These are phyloP conservation scores for Gymnopithys bicolor DNA, from an alignment of 2,797 vertebrate species.

Conservation along the genomic window DNA sequence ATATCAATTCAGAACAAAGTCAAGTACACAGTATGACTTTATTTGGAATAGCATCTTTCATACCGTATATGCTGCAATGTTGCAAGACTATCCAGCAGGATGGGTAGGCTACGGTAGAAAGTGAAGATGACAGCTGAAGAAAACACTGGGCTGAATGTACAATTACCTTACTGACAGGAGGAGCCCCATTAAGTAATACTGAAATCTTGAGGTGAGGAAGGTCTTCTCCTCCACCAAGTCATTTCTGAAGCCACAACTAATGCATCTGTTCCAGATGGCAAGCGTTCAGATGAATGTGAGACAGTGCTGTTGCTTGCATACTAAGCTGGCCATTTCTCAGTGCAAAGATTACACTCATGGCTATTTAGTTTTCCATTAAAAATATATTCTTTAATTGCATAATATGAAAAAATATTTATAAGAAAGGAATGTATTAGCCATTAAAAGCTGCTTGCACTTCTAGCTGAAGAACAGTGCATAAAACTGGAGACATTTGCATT, in stretches of 20 bases:
- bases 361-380: neutral
- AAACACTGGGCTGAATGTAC: neutral
- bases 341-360: neutral
- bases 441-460: neutral
- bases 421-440: neutral
- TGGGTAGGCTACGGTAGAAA: neutral
- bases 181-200: neutral
- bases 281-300: neutral
- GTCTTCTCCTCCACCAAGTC: constrained; percentile 38
- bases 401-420: neutral
- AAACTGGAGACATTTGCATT: neutral
- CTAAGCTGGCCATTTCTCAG: constrained; percentile 1
- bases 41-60: constrained; percentile 19
- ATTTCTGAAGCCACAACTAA: constrained; percentile 48
- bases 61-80: neutral
- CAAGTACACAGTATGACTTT: constrained; percentile 41
- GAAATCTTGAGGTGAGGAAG: constrained; percentile 28
- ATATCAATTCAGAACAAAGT: constrained; percentile 62
- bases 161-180: neutral
- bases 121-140: neutral
- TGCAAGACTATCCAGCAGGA: neutral
- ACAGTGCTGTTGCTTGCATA: neutral
- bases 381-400: neutral
- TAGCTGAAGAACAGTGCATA: neutral
- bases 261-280: constrained; percentile 56